phyloP scores from a whole-genome alignment of 2,797 vertebrate genomes.

The Semotilus atromaculatus region DNA sequence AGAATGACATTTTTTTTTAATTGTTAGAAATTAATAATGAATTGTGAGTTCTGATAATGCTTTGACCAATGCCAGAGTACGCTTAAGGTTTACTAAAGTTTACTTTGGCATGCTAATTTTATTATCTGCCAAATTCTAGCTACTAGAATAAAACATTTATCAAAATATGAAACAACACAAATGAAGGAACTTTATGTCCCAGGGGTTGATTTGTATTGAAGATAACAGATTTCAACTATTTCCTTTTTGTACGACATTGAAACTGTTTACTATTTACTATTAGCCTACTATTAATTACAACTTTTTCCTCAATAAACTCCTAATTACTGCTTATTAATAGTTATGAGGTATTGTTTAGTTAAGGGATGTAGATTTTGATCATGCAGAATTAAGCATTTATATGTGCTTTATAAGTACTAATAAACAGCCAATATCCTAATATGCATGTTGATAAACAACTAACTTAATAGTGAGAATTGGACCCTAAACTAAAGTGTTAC shows the following conservation, averaged over 20 bases:
- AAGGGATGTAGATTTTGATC: too few relatives aligned
- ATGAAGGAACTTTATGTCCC: background rate
- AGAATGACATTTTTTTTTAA: background rate
- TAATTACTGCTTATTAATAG: too few relatives aligned
- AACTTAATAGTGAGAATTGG: too few relatives aligned
- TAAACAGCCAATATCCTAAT: too few relatives aligned
- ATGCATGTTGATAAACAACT: too few relatives aligned
- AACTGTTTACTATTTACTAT: background rate
- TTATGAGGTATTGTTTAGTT: too few relatives aligned
- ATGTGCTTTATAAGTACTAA: too few relatives aligned
- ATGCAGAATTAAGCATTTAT: too few relatives aligned
- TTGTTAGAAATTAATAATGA: background rate
- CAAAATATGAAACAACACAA: background rate
- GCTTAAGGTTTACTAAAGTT: background rate
- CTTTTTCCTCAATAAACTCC: too few relatives aligned
- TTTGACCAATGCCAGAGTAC: background rate
- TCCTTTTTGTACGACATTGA: background rate
- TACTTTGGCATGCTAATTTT: background rate
- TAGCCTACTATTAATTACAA: too few relatives aligned
- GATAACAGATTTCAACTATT: background rate
- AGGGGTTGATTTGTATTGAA: background rate
- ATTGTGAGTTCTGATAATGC: background rate
- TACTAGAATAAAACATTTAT: background rate
- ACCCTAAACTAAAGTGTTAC: too few relatives aligned
- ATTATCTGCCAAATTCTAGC: background rate